These are phyloP conservation scores for Serripes groenlandicus DNA, from an alignment of 2,888 invertebrate genomes.

Conservation along the genomic window DNA sequence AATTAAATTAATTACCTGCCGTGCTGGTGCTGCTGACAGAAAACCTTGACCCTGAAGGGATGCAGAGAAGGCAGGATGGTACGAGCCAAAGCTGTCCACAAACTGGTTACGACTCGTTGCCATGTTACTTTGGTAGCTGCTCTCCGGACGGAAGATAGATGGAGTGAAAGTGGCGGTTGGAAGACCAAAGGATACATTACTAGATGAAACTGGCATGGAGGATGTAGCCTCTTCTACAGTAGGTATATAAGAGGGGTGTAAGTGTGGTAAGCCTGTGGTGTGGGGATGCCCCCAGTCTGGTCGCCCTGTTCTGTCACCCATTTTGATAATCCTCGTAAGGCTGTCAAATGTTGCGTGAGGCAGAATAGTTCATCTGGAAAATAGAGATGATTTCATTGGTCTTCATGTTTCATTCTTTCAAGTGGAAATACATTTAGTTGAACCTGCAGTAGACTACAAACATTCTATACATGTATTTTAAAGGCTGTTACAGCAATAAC, in stretches of 20 bases:
- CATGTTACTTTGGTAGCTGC: constrained; percentile 15
- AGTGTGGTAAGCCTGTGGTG: neutral
- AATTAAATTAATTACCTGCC: constrained; percentile 8
- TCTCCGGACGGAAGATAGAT: constrained; percentile 14
- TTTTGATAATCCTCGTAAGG: neutral
- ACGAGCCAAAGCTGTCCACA: constrained; percentile 11
- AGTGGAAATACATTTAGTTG: no score
- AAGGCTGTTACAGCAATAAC: no score
- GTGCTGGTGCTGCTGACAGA: neutral
- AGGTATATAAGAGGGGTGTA: neutral
- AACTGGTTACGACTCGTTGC: neutral
- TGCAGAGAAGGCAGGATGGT: constrained; percentile 13
- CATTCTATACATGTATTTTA: no score
- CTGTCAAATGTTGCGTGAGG: neutral
- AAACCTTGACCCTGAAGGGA: constrained; percentile 1
- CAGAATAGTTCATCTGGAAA: neutral
- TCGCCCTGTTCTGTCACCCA: constrained; percentile 10
- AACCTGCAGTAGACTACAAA: no score
- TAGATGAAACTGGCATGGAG: constrained; percentile 29
- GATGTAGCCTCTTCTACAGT: constrained; percentile 35
- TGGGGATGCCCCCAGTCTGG: constrained; percentile 27
- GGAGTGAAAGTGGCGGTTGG: constrained; percentile 8
- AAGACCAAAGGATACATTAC: constrained; percentile 1
- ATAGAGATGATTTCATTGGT: no score
- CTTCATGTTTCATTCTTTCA: no score